These are phyloP conservation scores for Ammodytes dubius DNA, from an alignment of 2,113 vertebrate species.

Conservation along the genomic window DNA sequence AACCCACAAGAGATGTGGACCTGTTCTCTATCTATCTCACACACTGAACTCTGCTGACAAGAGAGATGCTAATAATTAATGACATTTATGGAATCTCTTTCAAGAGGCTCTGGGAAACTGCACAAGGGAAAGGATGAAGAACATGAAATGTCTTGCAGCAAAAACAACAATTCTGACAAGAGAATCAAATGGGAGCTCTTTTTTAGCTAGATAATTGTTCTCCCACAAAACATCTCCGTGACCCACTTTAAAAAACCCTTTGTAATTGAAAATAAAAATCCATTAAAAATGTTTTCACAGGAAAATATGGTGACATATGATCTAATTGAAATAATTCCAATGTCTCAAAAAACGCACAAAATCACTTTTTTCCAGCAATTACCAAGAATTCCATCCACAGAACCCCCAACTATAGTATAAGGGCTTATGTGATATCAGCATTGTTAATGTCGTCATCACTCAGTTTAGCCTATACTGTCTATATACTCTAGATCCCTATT, in stretches of 20 bases:
- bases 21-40: conserved; percentile 41
- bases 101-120: conserved; percentile 55
- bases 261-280: neutral
- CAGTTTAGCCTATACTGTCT: neutral
- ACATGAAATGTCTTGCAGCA: conserved; percentile 40
- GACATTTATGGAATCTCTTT: conserved; percentile 67
- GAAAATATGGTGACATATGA: neutral
- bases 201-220: conserved; percentile 15
- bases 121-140: conserved; percentile 15
- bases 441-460: neutral
- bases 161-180: conserved; percentile 26
- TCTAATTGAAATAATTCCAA: neutral
- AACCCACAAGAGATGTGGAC: conserved; percentile 27
- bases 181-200: conserved; percentile 26
- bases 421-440: neutral
- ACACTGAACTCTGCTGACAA: conserved; percentile 51
- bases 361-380: neutral
- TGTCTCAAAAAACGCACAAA: neutral
- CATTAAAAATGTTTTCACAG: neutral
- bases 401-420: neutral
- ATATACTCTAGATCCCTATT: neutral
- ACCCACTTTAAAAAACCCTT: conserved; percentile 42
- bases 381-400: neutral
- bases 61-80: conserved; percentile 72
- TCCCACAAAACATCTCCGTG: conserved; percentile 20